Percentiles rank a stretch among this genome's conserved stretches.
Conservation (phyloP, 2,888 invertebrate genomes). For the Sesia bembeciformis region DNA sequence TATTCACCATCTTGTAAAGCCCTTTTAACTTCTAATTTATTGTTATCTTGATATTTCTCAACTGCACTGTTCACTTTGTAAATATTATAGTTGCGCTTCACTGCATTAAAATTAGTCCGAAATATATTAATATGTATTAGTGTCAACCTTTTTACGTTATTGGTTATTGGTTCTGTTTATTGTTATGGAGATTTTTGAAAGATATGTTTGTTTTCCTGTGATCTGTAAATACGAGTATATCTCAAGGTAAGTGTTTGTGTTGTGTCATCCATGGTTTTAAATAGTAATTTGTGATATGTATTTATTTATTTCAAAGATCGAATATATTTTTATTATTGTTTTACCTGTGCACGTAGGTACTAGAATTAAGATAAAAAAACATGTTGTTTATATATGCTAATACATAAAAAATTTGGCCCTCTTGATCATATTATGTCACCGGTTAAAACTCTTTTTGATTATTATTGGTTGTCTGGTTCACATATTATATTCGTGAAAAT, state of each 20-base stretch:
- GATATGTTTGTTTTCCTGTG: conserved; percentile 36
- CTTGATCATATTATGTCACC: no score
- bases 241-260: background rate
- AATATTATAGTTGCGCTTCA: conserved; percentile 34
- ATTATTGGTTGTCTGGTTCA: no score
- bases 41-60: background rate
- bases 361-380: no score
- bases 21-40: no score
- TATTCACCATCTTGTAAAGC: background rate
- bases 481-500: no score
- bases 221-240: conserved; percentile 11
- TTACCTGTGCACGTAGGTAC: no score
- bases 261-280: background rate
- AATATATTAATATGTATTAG: conserved; percentile 65
- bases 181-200: conserved; percentile 49
- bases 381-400: no score
- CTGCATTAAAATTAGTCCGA: conserved; percentile 55
- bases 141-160: conserved; percentile 58
- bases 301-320: background rate
- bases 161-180: conserved; percentile 57
- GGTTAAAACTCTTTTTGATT: no score
- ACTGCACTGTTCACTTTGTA: conserved; percentile 16
- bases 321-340: no score
- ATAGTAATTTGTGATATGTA: background rate
- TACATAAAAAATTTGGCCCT: no score